Conservation (phyloP, 2,113 vertebrate species). For the Echinops telfairi region DNA sequence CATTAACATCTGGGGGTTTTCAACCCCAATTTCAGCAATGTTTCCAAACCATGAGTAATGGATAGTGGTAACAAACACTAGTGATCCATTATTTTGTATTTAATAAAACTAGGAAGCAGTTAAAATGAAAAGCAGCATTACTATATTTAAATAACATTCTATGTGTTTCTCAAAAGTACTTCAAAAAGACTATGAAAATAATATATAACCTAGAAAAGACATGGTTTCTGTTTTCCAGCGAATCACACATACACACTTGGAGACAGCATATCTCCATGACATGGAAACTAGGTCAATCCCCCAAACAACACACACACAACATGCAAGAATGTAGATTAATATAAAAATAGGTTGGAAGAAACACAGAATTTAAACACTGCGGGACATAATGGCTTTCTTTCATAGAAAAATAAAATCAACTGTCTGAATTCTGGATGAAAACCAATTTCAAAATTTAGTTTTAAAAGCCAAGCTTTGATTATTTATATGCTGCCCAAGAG, state of each 20-base stretch:
- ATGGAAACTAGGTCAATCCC: constrained; percentile 16
- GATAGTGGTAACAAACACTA: not conserved
- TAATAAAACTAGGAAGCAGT: constrained; percentile 49
- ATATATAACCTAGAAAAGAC: not conserved
- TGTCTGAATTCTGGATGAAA: constrained; percentile 36
- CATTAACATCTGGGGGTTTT: constrained; percentile 53
- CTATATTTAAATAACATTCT: constrained; percentile 36
- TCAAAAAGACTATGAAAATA: constrained; percentile 23
- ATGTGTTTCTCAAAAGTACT: not conserved
- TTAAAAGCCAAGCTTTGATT: constrained; percentile 13
- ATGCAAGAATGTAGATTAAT: not conserved
- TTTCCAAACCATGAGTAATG: not conserved
- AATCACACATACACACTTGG: not conserved
- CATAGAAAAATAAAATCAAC: constrained; percentile 35
- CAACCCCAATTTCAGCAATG: constrained; percentile 23
- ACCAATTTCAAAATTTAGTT: constrained; percentile 19
- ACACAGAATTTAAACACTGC: constrained; percentile 19
- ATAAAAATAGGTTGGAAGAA: constrained; percentile 2
- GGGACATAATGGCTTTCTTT: not conserved
- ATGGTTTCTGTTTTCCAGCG: constrained; percentile 17
- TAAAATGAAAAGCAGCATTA: constrained; percentile 43
- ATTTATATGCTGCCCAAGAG: constrained; percentile 14
- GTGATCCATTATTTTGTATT: constrained; percentile 36
- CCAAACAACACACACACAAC: not conserved
- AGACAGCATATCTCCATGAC: not conserved